These are phyloP conservation scores for Muntiacus reevesi DNA, from an alignment of 2,113 vertebrate genomes.

Conservation along the genomic window DNA sequence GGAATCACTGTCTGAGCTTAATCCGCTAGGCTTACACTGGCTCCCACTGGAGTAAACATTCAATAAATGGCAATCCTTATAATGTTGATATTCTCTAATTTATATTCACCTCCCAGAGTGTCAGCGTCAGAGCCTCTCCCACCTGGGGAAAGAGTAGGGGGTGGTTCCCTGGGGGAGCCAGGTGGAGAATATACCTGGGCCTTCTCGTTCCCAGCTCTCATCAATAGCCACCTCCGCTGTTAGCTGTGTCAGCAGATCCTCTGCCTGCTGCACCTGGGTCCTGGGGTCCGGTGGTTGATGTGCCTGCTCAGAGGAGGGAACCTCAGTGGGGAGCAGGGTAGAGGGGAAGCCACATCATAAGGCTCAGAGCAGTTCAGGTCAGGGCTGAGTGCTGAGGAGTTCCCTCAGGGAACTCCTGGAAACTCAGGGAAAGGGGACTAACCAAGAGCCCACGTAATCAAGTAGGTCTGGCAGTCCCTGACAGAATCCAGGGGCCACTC, in stretches of 20 bases:
- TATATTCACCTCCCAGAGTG: not conserved
- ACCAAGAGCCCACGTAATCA: not conserved
- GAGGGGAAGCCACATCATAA: not conserved
- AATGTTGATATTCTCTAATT: not conserved
- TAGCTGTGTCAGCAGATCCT: conserved; percentile 90
- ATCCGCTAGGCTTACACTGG: not conserved
- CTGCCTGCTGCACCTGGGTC: conserved; percentile 87
- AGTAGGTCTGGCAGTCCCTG: not conserved
- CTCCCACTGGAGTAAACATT: not conserved
- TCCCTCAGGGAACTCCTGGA: not conserved
- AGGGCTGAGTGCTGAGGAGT: not conserved
- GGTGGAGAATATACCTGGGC: conserved; percentile 70
- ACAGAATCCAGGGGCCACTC: not conserved
- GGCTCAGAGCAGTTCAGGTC: not conserved
- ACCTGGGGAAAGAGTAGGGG: not conserved
- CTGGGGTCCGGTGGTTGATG: conserved; percentile 85
- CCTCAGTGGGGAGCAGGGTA: not conserved
- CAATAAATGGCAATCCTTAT: not conserved
- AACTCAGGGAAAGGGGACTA: not conserved
- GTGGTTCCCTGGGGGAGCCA: not conserved
- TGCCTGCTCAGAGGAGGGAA: conserved; percentile 77
- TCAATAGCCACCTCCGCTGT: conserved; percentile 92
- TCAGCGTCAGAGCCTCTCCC: not conserved
- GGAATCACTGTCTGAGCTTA: not conserved
- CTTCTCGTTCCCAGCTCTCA: conserved; percentile 67